Evolutionary conservation across 2,888 invertebrate genomes (phyloP).

Genomic region (Incurvaria masculella): DNA sequence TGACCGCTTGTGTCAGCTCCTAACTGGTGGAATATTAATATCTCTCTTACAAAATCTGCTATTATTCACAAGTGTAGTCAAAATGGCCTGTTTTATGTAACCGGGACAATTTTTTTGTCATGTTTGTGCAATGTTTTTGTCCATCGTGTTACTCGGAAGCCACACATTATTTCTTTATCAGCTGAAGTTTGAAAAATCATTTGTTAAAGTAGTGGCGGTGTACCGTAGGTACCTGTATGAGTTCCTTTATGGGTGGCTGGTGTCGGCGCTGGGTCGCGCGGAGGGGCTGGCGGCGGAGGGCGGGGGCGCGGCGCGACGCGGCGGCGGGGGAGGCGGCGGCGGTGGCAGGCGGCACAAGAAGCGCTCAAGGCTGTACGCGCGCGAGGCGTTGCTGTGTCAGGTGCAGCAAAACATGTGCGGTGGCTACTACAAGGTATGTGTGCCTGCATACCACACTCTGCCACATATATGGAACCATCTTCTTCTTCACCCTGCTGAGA

Average conservation of each 20-base stretch:
- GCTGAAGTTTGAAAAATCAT: too few species aligned
- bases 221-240: slow-evolving; percentile 85
- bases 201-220: too few species aligned
- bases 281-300: slow-evolving; percentile 77
- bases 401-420: slow-evolving; percentile 93
- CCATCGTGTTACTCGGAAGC: too few species aligned
- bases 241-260: slow-evolving; percentile 90
- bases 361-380: slow-evolving; percentile 71
- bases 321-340: slow-evolving; percentile 31
- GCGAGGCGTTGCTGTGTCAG: slow-evolving; percentile 86
- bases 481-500: too few species aligned
- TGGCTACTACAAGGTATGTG: slow-evolving; percentile 83
- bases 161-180: too few species aligned
- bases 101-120: too few species aligned
- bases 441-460: background rate
- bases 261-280: slow-evolving; percentile 86
- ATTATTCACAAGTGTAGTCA: too few species aligned
- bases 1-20: too few species aligned
- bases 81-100: too few species aligned
- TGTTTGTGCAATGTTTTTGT: too few species aligned
- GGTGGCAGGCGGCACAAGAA: slow-evolving; percentile 57
- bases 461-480: background rate
- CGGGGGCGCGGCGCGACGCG: slow-evolving; percentile 28
- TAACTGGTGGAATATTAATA: too few species aligned
- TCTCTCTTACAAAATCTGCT: too few species aligned